Conservation (phyloP, 2,797 vertebrate species). For the Acipenser ruthenus region DNA sequence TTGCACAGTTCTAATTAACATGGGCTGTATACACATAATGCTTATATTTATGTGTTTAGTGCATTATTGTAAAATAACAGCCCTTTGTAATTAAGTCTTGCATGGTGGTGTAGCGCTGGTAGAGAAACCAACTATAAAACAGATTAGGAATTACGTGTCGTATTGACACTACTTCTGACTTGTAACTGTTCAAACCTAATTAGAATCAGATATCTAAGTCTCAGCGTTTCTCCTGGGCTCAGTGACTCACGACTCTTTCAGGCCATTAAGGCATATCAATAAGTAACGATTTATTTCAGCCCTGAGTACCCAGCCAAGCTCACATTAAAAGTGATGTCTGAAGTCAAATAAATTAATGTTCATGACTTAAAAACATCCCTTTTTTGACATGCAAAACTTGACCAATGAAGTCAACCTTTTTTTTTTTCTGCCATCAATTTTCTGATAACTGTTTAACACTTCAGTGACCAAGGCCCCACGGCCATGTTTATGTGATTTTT, state of each 20-base stretch:
- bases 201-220: slow-evolving; percentile 57
- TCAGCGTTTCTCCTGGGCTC: slow-evolving; percentile 48
- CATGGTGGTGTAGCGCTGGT: background rate
- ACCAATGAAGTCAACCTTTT: too few species aligned
- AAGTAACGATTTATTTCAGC: slow-evolving; percentile 59
- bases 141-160: slow-evolving; percentile 43
- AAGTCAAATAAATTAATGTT: slow-evolving; percentile 42
- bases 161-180: slow-evolving; percentile 39
- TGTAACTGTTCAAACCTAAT: slow-evolving; percentile 48
- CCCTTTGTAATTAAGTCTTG: background rate
- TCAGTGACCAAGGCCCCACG: too few species aligned
- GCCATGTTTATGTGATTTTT: too few species aligned
- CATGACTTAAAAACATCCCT: slow-evolving; percentile 32
- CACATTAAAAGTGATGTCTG: slow-evolving; percentile 46
- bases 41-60: too few species aligned
- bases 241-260: slow-evolving; percentile 46
- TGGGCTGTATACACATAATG: too few species aligned
- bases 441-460: too few species aligned
- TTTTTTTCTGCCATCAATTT: too few species aligned
- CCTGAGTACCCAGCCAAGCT: slow-evolving; percentile 39
- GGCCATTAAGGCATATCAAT: slow-evolving; percentile 63
- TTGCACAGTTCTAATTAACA: too few species aligned
- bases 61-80: background rate
- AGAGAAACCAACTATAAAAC: background rate
- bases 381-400: too few species aligned